Base-by-base conservation (phyloP, 2,888 invertebrate genomes). In the Adelognathus sp. region DNA sequence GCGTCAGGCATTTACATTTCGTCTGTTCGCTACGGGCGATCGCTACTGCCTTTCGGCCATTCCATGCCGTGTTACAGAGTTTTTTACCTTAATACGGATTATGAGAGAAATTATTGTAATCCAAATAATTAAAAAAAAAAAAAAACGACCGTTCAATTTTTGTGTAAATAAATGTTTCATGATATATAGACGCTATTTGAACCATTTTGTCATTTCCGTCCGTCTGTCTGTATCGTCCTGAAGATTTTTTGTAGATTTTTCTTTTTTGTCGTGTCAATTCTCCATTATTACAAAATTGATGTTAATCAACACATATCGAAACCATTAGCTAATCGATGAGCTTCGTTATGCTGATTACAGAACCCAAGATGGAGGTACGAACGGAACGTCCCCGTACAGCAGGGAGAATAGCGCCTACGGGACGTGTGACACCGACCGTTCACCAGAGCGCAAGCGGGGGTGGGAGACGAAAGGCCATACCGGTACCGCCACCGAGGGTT, bases 401-500 rank as follows among this genome's bases (percentile, higher is more conserved):
- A 24, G 90, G 89, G 67, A 87, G 89, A 81, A 87, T 90, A 69
- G 89, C 90, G 27, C 89, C 90, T 63, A 87, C 89, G 75, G 90
- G 90, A 78, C 89, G 90, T 77, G 86, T 88, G 61, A 90, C 89
- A 41, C 88, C 91, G 69, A 88, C 87, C 61, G 86, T 89, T 66
- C 89, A 90, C 83, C 89, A 90, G 81, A 86, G 87, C 39, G 84
- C 83, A 78, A 86, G 86, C 76, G 79, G 71, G 46, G 88, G 86
- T 77, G 86, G 87, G 27, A 86, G 90, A 78, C 87, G 91, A 69
- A 90, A 90, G 86, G 90, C 93, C 14, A 93, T 93, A 84, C 93
- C 93, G 1, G 93, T 93, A 29, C 92, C 92, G 73, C 93, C 93
- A 36, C 93, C 93, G 36, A 90, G 93, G 76, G 92, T 93, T 46